A percentile compares a stretch with the other conserved stretches of the same genome.
These are phyloP conservation scores for Selene dorsalis DNA, from an alignment of 2,797 vertebrate genomes.

Conservation along the genomic window DNA sequence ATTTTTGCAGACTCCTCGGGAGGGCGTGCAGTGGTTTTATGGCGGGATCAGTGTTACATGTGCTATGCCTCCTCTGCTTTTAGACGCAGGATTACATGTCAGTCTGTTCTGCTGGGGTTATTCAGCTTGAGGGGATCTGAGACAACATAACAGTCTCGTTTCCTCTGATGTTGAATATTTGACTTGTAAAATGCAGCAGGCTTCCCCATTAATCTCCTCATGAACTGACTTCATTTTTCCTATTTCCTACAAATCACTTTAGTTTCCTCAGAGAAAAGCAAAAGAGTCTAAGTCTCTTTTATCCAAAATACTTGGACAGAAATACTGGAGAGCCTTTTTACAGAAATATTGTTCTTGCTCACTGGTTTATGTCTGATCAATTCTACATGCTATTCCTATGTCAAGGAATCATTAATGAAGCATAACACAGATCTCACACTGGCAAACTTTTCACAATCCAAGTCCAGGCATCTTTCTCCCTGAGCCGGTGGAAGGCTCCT, in stretches of 20 bases:
- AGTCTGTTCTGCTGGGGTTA: background rate
- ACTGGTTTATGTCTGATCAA: background rate
- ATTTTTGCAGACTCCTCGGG: slow-evolving; percentile 11
- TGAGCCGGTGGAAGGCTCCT: background rate
- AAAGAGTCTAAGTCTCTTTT: background rate
- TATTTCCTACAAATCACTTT: background rate
- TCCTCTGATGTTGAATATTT: background rate
- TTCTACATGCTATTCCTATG: background rate
- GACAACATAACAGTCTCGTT: background rate
- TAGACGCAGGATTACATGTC: background rate
- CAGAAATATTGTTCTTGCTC: background rate
- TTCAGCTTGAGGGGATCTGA: background rate
- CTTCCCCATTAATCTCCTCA: background rate
- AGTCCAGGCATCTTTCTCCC: background rate
- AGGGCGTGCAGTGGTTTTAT: background rate
- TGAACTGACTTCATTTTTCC: background rate
- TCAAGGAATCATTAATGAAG: background rate
- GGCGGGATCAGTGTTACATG: background rate
- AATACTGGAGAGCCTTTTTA: background rate
- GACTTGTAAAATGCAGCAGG: background rate
- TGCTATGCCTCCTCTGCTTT: background rate
- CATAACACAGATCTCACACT: slow-evolving; percentile 29
- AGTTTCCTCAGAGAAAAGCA: background rate
- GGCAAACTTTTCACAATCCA: slow-evolving; percentile 37
- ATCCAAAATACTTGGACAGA: background rate